Percentiles rank a stretch among this genome's conserved stretches.
These are phyloP conservation scores for Tachystola acroxantha DNA, from an alignment of 2,888 invertebrate genomes.

Conservation along the genomic window DNA sequence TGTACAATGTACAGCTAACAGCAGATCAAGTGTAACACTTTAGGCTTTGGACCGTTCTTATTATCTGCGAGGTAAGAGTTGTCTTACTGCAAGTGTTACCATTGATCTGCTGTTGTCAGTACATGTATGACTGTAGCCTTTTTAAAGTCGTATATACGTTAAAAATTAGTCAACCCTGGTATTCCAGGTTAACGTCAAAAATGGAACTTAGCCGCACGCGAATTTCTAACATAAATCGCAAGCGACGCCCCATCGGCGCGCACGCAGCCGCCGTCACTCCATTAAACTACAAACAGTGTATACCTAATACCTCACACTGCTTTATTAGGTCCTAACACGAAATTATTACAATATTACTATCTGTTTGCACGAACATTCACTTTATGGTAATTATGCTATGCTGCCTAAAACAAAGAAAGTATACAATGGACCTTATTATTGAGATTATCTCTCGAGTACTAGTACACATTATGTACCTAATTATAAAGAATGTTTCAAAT, in stretches of 20 bases:
- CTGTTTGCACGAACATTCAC: background rate
- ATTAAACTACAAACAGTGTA: constrained; percentile 8
- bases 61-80: too few species aligned
- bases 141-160: too few species aligned
- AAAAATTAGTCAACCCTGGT: constrained; percentile 28
- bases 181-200: constrained; percentile 47
- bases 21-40: too few species aligned
- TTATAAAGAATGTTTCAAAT: too few species aligned
- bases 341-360: constrained; percentile 32
- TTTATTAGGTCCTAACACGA: constrained; percentile 52
- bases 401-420: background rate
- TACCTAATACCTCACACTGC: constrained; percentile 18
- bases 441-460: too few species aligned
- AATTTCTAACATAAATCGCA: constrained; percentile 49
- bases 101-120: too few species aligned
- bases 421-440: too few species aligned
- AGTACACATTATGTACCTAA: too few species aligned
- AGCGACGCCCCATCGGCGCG: constrained; percentile 39
- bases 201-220: constrained; percentile 43
- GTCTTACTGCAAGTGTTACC: too few species aligned
- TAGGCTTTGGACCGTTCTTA: too few species aligned
- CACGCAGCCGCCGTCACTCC: constrained; percentile 35
- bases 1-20: too few species aligned
- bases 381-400: background rate
- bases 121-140: too few species aligned